A percentile compares a stretch with the other conserved stretches of the same genome.
These are phyloP conservation scores for Chamaetylas fuelleborni DNA, from an alignment of 2,113 vertebrate species.

Conservation along the genomic window DNA sequence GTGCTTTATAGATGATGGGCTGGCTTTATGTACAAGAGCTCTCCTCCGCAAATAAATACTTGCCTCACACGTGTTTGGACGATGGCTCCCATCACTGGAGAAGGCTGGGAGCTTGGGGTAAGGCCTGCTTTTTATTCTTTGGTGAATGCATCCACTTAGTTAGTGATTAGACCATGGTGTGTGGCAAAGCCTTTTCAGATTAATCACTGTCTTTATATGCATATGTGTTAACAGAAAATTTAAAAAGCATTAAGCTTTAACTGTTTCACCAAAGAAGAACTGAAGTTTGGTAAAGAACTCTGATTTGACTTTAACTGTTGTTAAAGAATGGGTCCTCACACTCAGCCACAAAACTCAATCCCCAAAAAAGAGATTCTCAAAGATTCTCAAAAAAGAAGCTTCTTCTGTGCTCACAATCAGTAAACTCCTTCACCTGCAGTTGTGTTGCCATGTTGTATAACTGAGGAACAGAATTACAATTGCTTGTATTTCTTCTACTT, in stretches of 20 bases:
- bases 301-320: neutral
- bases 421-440: neutral
- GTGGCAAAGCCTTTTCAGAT: neutral
- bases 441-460: fast-evolving
- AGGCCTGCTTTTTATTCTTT: neutral
- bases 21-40: neutral
- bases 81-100: neutral
- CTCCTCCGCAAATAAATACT: fast-evolving
- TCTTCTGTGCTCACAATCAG: neutral
- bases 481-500: neutral
- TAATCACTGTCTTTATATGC: fast-evolving
- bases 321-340: neutral
- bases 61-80: fast-evolving
- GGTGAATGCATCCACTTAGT: neutral
- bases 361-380: neutral
- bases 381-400: neutral
- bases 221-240: neutral
- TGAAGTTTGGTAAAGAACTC: neutral
- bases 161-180: fast-evolving
- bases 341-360: neutral
- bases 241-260: fast-evolving
- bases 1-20: fast-evolving
- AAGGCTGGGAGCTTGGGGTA: neutral
- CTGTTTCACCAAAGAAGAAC: neutral
- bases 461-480: neutral